These are phyloP conservation scores for Dendronephthya gigantea DNA, from an alignment of 64 coral and sea anemone species.

Conservation along the genomic window DNA sequence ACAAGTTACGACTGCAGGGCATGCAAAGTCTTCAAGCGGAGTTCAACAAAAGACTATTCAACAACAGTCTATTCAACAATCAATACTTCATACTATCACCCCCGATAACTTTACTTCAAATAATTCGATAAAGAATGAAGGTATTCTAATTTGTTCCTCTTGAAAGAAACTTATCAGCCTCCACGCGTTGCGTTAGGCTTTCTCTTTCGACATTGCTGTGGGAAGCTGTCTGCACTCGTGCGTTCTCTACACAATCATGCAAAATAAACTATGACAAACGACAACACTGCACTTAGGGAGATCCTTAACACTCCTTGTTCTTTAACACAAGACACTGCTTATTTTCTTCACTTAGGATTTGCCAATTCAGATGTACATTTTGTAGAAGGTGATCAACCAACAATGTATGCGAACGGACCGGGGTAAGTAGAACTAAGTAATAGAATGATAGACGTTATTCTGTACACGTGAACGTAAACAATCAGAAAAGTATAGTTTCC, in stretches of 20 bases:
- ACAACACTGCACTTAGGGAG: too few species aligned
- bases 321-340: neutral
- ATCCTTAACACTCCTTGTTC: too few species aligned
- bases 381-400: conserved; percentile 12
- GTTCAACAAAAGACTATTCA: neutral
- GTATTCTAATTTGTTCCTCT: neutral
- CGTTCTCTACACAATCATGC: too few species aligned
- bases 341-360: neutral
- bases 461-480: neutral
- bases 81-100: conserved; percentile 8
- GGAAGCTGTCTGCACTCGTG: too few species aligned
- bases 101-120: conserved; percentile 21
- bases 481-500: neutral
- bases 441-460: neutral
- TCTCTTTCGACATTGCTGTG: too few species aligned
- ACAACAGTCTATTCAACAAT: neutral
- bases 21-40: conserved; percentile 8
- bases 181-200: too few species aligned
- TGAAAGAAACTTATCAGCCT: neutral
- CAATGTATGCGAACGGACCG: neutral
- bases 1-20: neutral
- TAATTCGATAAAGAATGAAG: conserved; percentile 14
- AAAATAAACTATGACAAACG: too few species aligned
- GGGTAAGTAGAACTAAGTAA: neutral
- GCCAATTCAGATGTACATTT: conserved; percentile 14